Conservation (phyloP, 2,888 invertebrate species). For the Thyatira batis region DNA sequence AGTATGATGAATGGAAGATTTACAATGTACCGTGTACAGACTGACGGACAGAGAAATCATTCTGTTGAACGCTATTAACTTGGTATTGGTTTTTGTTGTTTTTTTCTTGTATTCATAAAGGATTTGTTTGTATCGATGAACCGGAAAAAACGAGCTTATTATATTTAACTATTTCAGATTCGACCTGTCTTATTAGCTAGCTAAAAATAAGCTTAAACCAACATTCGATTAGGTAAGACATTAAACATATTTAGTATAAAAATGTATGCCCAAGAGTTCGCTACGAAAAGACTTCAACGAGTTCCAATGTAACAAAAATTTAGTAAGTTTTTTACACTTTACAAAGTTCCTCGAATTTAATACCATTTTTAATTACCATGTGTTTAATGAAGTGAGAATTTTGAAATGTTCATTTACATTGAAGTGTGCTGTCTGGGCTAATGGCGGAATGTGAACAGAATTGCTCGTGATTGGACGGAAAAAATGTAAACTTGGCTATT, state of each 20-base stretch:
- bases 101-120: conserved; percentile 3
- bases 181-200: too few relatives aligned
- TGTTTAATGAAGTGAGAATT: conserved; percentile 31
- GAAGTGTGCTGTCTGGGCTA: conserved; percentile 21
- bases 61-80: conserved; percentile 41
- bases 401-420: conserved; percentile 20
- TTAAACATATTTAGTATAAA: background rate
- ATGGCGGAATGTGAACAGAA: conserved; percentile 39
- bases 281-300: conserved; percentile 15
- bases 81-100: background rate
- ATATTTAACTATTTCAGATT: background rate
- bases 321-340: conserved; percentile 4
- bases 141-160: background rate
- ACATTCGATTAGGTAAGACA: background rate
- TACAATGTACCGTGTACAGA: conserved; percentile 40
- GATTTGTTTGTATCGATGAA: background rate
- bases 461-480: conserved; percentile 42
- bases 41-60: conserved; percentile 47
- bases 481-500: conserved; percentile 47
- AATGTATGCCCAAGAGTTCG: background rate
- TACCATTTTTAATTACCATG: conserved; percentile 6
- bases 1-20: conserved; percentile 67
- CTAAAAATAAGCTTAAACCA: background rate
- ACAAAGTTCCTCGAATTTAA: conserved; percentile 4
- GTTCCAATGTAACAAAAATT: background rate